These are phyloP conservation scores for Eurypyga helias DNA, from an alignment of 2,113 vertebrate species.

Conservation along the genomic window DNA sequence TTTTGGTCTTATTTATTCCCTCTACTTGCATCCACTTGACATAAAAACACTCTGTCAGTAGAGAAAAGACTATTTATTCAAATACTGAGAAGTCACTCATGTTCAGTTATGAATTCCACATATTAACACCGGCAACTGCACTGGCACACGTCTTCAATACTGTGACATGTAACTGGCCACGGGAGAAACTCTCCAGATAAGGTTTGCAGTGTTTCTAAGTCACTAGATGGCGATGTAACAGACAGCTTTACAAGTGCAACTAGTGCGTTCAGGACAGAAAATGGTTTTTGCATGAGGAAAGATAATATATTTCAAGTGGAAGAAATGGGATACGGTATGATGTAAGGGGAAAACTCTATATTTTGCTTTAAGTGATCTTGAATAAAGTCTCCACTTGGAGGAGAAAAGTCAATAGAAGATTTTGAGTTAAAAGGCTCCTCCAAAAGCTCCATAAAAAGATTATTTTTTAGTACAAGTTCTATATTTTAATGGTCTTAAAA, in stretches of 20 bases:
- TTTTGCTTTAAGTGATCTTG: not conserved
- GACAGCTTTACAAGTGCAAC: not conserved
- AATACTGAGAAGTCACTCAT: not conserved
- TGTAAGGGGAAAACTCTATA: not conserved
- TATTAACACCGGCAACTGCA: not conserved
- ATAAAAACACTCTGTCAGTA: not conserved
- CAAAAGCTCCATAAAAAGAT: not conserved
- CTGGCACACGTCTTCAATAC: rapidly evolving
- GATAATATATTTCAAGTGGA: not conserved
- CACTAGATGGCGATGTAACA: conserved; percentile 31
- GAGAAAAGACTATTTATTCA: not conserved
- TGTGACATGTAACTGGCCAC: not conserved
- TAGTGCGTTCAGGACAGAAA: not conserved
- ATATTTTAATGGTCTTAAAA: not conserved
- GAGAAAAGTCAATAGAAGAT: not conserved
- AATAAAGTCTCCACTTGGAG: not conserved
- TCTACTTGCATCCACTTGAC: not conserved
- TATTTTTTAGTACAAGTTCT: not conserved
- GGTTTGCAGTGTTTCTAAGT: not conserved
- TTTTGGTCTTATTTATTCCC: not conserved
- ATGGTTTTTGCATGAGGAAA: not conserved
- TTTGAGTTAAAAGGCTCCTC: not conserved
- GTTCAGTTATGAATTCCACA: not conserved
- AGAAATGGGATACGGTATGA: not conserved
- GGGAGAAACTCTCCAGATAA: not conserved